These are phyloP conservation scores for Caenorhabditis imperialis DNA, from an alignment of 2,888 invertebrate species.

Conservation along the genomic window DNA sequence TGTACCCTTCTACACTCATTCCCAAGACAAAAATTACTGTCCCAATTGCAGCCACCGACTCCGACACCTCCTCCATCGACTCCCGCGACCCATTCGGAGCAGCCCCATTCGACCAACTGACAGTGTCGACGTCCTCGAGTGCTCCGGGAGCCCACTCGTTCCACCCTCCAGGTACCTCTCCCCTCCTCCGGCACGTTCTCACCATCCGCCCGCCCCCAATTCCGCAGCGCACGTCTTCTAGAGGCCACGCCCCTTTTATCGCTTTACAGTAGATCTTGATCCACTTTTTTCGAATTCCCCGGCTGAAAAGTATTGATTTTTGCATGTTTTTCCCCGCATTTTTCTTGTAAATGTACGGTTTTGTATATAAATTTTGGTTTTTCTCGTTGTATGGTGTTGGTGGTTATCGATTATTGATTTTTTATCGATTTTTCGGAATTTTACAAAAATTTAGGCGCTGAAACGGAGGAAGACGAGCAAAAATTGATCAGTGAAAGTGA, in stretches of 20 bases:
- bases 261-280: neutral
- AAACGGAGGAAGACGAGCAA: slow-evolving; percentile 24
- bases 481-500: slow-evolving; percentile 30
- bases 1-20: too few relatives aligned
- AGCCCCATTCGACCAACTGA: slow-evolving; percentile 79
- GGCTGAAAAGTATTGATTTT: too few relatives aligned
- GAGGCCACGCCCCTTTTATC: slow-evolving; percentile 5
- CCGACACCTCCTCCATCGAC: slow-evolving; percentile 72
- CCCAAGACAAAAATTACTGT: too few relatives aligned
- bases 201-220: slow-evolving; percentile 24
- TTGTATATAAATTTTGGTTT: slow-evolving; percentile 16
- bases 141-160: slow-evolving; percentile 19
- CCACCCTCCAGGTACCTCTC: slow-evolving; percentile 15
- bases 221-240: slow-evolving; percentile 32
- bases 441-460: neutral
- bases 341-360: slow-evolving; percentile 14
- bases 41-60: slow-evolving; percentile 12
- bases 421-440: neutral
- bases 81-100: slow-evolving; percentile 80
- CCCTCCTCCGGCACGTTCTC: slow-evolving; percentile 42
- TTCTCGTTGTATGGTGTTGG: slow-evolving; percentile 28
- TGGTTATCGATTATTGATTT: slow-evolving; percentile 5
- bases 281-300: too few relatives aligned
- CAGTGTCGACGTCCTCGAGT: slow-evolving; percentile 35
- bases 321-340: neutral